phyloP scores from a whole-genome alignment of 1,140 invertebrate species.

The Caenorhabditis latens region DNA sequence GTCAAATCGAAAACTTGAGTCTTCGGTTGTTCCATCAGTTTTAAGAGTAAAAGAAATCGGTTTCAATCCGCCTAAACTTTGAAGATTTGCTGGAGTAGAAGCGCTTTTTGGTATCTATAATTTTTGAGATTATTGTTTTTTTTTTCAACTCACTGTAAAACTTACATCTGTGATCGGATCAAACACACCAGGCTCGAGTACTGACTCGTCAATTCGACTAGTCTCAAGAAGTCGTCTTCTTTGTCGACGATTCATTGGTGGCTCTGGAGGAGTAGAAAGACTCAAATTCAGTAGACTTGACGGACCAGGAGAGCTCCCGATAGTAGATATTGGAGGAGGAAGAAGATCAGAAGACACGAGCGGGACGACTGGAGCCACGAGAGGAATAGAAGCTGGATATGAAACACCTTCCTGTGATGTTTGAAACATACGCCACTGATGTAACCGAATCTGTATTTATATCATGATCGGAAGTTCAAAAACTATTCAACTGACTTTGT shows the following conservation, averaged over 20 bases:
- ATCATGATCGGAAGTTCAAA: neutral
- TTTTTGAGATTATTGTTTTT: neutral
- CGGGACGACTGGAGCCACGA: neutral
- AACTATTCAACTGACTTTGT: slow-evolving; percentile 48
- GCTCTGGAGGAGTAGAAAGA: slow-evolving; percentile 17
- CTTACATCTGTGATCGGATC: slow-evolving; percentile 49
- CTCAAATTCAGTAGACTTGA: slow-evolving; percentile 15
- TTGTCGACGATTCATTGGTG: slow-evolving; percentile 54
- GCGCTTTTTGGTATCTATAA: slow-evolving; percentile 34
- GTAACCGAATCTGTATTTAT: neutral
- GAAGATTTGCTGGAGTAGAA: neutral
- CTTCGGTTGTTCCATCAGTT: neutral
- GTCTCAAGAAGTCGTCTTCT: slow-evolving; percentile 53
- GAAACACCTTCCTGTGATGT: neutral
- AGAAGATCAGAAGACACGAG: neutral
- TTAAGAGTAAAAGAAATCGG: neutral
- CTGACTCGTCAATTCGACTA: slow-evolving; percentile 3
- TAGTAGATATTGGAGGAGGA: neutral
- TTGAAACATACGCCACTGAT: slow-evolving; percentile 30
- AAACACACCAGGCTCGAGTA: slow-evolving; percentile 52
- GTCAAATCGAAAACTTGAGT: slow-evolving; percentile 27
- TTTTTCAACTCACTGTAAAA: neutral
- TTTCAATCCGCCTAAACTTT: slow-evolving; percentile 13
- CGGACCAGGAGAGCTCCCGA: neutral
- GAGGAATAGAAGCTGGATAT: neutral